These are phyloP conservation scores for Latheticus oryzae DNA, from an alignment of 2,888 invertebrate genomes.

Conservation along the genomic window DNA sequence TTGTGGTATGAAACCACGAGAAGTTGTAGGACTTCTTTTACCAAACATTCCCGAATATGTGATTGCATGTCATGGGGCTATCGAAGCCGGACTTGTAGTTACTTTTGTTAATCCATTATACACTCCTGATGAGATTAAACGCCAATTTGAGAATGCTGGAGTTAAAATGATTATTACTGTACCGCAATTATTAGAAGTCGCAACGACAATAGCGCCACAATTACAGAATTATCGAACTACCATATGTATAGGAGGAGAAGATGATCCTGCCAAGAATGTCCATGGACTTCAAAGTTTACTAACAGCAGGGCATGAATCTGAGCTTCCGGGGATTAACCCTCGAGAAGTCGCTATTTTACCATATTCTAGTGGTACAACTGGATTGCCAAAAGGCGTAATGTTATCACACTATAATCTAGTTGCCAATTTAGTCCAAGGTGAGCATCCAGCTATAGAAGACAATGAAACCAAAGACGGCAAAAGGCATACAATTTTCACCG, in stretches of 20 bases:
- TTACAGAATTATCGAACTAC: constrained; percentile 72
- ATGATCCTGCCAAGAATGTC: constrained; percentile 65
- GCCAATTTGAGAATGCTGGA: constrained; percentile 74
- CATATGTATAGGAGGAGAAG: constrained; percentile 73
- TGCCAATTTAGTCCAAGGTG: constrained; percentile 62
- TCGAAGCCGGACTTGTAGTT: constrained; percentile 74
- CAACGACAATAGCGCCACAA: constrained; percentile 68
- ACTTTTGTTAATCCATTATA: constrained; percentile 79
- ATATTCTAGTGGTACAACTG: constrained; percentile 82
- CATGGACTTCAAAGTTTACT: constrained; percentile 63
- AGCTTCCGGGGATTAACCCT: constrained; percentile 66
- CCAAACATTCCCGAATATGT: constrained; percentile 80
- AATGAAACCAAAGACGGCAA: constrained; percentile 61
- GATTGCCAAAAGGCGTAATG: constrained; percentile 84
- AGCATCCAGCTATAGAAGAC: constrained; percentile 56
- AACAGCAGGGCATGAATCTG: constrained; percentile 60
- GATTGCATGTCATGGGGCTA: constrained; percentile 74
- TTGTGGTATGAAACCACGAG: constrained; percentile 71
- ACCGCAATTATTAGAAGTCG: constrained; percentile 72
- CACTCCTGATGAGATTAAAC: constrained; percentile 73
- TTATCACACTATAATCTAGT: constrained; percentile 77
- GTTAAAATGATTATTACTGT: constrained; percentile 75
- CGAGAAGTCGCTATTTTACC: constrained; percentile 71
- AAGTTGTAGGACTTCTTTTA: constrained; percentile 74
- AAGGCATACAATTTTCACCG: constrained; percentile 71